Evolutionary conservation across 2,888 invertebrate genomes (phyloP), one percentile per base, ranked within the genome.

Genomic region (Branchellion lobata): DNA sequence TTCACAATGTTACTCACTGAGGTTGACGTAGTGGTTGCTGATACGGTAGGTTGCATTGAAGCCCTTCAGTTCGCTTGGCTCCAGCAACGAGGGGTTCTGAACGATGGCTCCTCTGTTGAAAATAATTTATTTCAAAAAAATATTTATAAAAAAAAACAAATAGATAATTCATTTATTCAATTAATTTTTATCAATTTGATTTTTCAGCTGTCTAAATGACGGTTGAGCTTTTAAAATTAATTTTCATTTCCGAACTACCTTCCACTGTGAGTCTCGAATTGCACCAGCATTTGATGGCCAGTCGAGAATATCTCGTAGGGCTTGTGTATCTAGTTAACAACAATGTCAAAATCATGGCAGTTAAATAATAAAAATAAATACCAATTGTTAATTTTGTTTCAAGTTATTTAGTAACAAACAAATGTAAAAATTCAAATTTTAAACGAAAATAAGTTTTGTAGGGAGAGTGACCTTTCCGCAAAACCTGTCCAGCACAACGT

Each of bases 21-120:
- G 91, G 91, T 96, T 95, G 90, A 98, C 97, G 91, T 96, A 98
- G 90, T 94, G 92, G 89, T 95, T 94, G 85, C 96, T 96, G 90
- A 99, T 98, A 91, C 97, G 96, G 90, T 94, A 99, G 89, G 95
- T 94, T 88, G 96, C 96, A 90, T 94, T 94, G 90, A 96, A 99
- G 87, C 98, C 98, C 88, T 96, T 80, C 53, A 69, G 71, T n/a
- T 51, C 33, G 1, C 65, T 80, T 11, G 29, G n/a, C 33, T 72
- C 57, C 29, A 21, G 73, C n/a, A 57, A n/a, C 11, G n/a, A 5
- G 3, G 61, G 11, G n/a, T 57, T n/a, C 3, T 8, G 8, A 3
- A 57, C 61, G 3, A 57, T 57, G 14, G 61, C 61, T 24, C 61
- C 61, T 57, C 61, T 57, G 61, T 57, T 47, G n/a, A n/a, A n/a